Evolutionary conservation across 30 jellyfish, hydroid and myxozoan genomes (phyloP), one percentile per base, ranked within the genome.

Genomic region (Turritopsis dohrnii): DNA sequence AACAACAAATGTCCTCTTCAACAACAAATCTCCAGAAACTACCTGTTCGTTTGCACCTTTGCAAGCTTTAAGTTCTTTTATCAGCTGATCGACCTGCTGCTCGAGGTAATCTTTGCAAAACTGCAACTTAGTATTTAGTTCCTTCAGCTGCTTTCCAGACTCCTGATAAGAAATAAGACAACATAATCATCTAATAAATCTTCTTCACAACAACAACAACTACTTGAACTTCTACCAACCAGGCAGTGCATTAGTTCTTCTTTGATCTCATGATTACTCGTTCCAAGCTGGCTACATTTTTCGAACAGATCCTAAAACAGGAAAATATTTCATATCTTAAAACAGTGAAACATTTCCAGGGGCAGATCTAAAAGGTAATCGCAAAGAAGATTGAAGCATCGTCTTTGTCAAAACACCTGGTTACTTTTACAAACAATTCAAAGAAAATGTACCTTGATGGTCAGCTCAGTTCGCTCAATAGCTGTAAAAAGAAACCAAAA

Each of bases 31-130:
- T 74, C 3, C 5, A 3, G 41, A 21, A 7, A 13, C 13, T n/a
- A 74, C 65, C 65, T 74, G 83, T 4, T 74, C 83, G 21, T 74
- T 74, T 1, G 65, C 24, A 23, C 65, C 83, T 22, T 29, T 26
- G 28, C 54, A 74, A 1, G 83, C 83, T 24, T 74, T 74, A 9
- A 74, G n/a, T 24, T 74, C 83, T 74, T 74, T 74, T 21, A 74
- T 74, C 72, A 74, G 41, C 41, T 74, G 65, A 52, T 74, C 83
- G 24, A 74, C 83, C 83, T 74, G 83, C n/a, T 74, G 83, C 24
- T 74, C 83, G 19, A 74, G 1, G 41, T 74, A 74, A 24, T 74
- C 83, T 30, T 74, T 74, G 24, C 83, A 74, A 29, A 74, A 74
- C 24, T 74, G 83, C 65, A 74, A 74, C 41, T 74, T 74, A 21